phyloP scores from a whole-genome alignment of 2,888 invertebrate genomes.

The Macaria liturata region DNA sequence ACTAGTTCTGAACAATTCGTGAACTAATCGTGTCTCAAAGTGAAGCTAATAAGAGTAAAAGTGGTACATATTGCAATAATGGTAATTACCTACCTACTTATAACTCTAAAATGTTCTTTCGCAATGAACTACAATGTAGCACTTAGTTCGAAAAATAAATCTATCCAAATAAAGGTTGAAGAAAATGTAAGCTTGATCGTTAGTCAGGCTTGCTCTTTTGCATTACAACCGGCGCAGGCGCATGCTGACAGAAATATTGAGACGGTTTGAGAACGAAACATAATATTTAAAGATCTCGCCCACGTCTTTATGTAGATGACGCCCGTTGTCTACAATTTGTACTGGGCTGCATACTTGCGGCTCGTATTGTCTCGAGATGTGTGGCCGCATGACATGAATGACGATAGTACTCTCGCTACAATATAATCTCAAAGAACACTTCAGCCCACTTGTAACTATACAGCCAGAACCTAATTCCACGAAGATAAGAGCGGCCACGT shows the following conservation, averaged over 20 bases:
- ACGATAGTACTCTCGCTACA: neutral
- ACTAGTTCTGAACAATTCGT: too few species aligned
- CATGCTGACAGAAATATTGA: slow-evolving; percentile 26
- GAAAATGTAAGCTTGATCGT: slow-evolving; percentile 6
- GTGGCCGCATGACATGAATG: slow-evolving; percentile 32
- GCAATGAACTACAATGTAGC: too few species aligned
- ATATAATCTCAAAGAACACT: slow-evolving; percentile 5
- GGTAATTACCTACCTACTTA: too few species aligned
- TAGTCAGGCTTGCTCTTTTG: slow-evolving; percentile 10
- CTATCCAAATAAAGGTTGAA: neutral
- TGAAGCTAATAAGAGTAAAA: too few species aligned
- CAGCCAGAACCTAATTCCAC: neutral
- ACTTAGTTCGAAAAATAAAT: too few species aligned
- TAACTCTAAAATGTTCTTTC: too few species aligned
- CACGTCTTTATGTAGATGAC: slow-evolving; percentile 35
- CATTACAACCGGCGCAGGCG: slow-evolving; percentile 14
- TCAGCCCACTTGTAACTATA: neutral
- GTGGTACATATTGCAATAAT: too few species aligned
- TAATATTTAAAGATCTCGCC: slow-evolving; percentile 29
- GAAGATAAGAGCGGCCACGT: neutral
- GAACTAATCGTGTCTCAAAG: too few species aligned
- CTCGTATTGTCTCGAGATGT: slow-evolving; percentile 25
- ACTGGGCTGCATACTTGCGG: slow-evolving; percentile 27
- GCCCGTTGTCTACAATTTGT: slow-evolving; percentile 36
- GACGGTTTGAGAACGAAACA: slow-evolving; percentile 23